Evolutionary conservation across 2,113 vertebrate species (phyloP), one percentile per base, ranked within the genome.

Genomic region (Otocyon megalotis): DNA sequence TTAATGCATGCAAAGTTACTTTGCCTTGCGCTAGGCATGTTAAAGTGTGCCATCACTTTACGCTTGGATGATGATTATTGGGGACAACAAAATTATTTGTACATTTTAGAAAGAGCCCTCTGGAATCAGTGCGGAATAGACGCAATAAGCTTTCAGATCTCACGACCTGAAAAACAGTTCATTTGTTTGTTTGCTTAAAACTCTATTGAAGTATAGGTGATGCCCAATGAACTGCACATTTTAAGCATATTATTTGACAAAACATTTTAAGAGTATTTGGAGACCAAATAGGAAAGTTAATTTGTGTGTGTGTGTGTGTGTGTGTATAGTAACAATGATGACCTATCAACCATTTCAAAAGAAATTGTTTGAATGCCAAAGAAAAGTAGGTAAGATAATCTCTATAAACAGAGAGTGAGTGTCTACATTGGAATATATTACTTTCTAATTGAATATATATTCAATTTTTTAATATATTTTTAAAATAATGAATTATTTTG

Each of bases 81-180:
- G 22, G 54, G 30, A 79, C 14, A 67, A n/a, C 15, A 37, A 65
- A 9, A 84, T 22, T 83, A 28, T 60, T 93, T 79, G 69, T 37
- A n/a, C 12, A 22, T n/a, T 87, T 95, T 80, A 84, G 35, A 72
- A 93, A 89, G 50, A 77, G 15, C 53, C 58, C 20, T 95, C 50
- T 43, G 50, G 60, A 15, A 30, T 43, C 69, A 56, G 48, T 12
- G 14, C 28, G 91, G 62, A 91, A 72, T 15, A 94, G 58, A 85
- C 37, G 48, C 56, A 72, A 89, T 22, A 72, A 50, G 48, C 37
- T 15, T 60, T 69, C 22, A 82, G 74, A 60, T 69, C 80, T 76
- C 37, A 72, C 53, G 43, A 93, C 9, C 16, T 71, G 26, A 50
- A 89, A 71, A 82, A 74, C 24, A 60, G 35, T 43, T 56, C 13